Evolutionary conservation across 2,797 vertebrate species (phyloP).

Genomic region (Varecia variegata): DNA sequence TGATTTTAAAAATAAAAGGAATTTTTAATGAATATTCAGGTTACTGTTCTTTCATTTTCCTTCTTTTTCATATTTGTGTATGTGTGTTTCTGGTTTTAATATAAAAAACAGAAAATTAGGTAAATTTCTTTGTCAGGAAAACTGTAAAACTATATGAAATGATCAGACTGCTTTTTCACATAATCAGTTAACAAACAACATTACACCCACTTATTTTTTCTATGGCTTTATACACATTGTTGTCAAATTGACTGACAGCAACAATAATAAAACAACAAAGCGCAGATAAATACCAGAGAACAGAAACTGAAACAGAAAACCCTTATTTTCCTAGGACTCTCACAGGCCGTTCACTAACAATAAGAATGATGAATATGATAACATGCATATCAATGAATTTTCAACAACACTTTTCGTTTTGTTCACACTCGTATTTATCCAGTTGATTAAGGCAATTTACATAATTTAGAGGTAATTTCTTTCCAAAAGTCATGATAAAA

Average conservation of each 20-base stretch:
- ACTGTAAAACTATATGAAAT: constrained; percentile 67
- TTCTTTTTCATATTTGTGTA: neutral
- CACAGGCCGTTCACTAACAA: constrained; percentile 42
- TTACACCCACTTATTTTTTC: constrained; percentile 73
- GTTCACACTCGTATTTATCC: constrained; percentile 77
- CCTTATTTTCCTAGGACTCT: constrained; percentile 34
- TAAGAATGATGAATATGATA: constrained; percentile 72
- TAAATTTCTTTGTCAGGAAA: constrained; percentile 70
- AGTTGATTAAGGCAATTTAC: constrained; percentile 80
- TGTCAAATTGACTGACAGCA: constrained; percentile 77
- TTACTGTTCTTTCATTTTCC: neutral
- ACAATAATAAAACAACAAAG: constrained; percentile 73
- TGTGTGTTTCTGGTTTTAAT: neutral
- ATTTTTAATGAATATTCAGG: neutral
- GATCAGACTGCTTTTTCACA: constrained; percentile 39
- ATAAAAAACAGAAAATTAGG: neutral
- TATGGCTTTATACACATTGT: constrained; percentile 68
- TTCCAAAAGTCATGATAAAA: constrained; percentile 73
- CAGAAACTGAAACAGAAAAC: constrained; percentile 59
- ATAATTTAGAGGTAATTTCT: constrained; percentile 81
- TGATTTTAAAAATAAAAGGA: neutral
- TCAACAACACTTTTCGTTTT: constrained; percentile 70
- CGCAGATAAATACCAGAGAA: constrained; percentile 66
- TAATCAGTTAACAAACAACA: constrained; percentile 72
- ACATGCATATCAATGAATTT: constrained; percentile 68